Base-by-base conservation (phyloP, 2,888 invertebrate genomes). In the Plemyria rubiginata region DNA sequence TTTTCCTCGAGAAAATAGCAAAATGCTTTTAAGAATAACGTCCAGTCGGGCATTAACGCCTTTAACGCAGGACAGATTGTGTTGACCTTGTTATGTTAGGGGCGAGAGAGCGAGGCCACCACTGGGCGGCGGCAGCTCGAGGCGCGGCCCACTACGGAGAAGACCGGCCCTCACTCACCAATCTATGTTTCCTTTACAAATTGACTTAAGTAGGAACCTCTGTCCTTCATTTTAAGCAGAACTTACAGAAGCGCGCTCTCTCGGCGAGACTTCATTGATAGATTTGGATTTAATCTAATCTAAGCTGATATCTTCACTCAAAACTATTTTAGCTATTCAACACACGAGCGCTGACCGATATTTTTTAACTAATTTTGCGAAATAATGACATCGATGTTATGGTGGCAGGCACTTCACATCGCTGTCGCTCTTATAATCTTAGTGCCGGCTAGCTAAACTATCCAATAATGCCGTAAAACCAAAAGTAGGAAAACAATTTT, bases 81-180 rank as follows among this genome's bases (percentile, higher is more conserved):
- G 60, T 51, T 57, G 64, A 63, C 61, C 66, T 59, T 57, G 56
- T 60, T 53, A 56, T 54, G 56, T 60, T 53, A 56, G 29, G 52
- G 51, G 15, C 15, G 13, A 29, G n/a, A 9, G 57, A 38, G 50
- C 12, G 51, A 28, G n/a, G 12, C 49, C 38, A 40, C 53, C 58
- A 50, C 60, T 60, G 57, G 32, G 52, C 38, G 29, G 49, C 38
- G 41, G 48, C 57, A 54, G 22, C 22, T 1, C 22, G 22, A 22
- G 22, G 3, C 22, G 22, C 22, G 22, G 22, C 22, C 7, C 11
- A 12, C 49, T 50, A 16, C 50, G 38, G 32, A 32, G 16, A 49
- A 54, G 16, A 50, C 54, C n/a, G 36, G 41, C 53, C 32, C 45
- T 36, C 13, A 28, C 13, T 11, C 15, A 0, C 9, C 16, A 52